Conservation (phyloP, 2,888 invertebrate genomes). For the Melitaea athalia region DNA sequence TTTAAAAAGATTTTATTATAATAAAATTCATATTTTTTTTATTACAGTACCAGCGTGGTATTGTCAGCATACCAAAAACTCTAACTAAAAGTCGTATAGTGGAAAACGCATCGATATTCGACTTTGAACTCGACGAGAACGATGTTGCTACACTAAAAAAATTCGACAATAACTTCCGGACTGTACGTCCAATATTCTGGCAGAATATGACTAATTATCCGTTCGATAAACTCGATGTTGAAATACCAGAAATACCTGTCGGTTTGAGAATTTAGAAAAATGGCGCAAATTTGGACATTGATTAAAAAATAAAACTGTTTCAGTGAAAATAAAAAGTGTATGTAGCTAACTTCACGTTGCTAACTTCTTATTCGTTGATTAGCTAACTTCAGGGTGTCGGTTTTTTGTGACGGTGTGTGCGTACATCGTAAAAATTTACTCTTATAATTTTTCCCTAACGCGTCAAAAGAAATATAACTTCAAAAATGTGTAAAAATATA, state of each 20-base stretch:
- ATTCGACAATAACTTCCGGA: constrained; percentile 62
- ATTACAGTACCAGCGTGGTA: constrained; percentile 63
- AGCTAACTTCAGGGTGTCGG: too few relatives aligned
- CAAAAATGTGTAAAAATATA: too few relatives aligned
- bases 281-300: constrained; percentile 50
- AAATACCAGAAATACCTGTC: constrained; percentile 44
- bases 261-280: constrained; percentile 53
- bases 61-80: constrained; percentile 63
- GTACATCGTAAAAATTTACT: too few relatives aligned
- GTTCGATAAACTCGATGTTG: constrained; percentile 49
- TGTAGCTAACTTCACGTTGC: too few relatives aligned
- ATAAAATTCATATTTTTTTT: background rate
- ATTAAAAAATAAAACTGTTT: constrained; percentile 32
- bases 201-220: constrained; percentile 58
- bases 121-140: constrained; percentile 55
- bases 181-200: constrained; percentile 53
- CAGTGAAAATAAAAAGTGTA: too few relatives aligned
- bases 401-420: too few relatives aligned
- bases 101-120: constrained; percentile 68
- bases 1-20: background rate
- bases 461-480: too few relatives aligned
- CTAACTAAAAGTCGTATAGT: constrained; percentile 55
- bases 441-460: too few relatives aligned
- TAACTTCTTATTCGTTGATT: too few relatives aligned
- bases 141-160: constrained; percentile 53